Base-by-base conservation (phyloP, 2,113 vertebrate genomes). In the Podilymbus podiceps region DNA sequence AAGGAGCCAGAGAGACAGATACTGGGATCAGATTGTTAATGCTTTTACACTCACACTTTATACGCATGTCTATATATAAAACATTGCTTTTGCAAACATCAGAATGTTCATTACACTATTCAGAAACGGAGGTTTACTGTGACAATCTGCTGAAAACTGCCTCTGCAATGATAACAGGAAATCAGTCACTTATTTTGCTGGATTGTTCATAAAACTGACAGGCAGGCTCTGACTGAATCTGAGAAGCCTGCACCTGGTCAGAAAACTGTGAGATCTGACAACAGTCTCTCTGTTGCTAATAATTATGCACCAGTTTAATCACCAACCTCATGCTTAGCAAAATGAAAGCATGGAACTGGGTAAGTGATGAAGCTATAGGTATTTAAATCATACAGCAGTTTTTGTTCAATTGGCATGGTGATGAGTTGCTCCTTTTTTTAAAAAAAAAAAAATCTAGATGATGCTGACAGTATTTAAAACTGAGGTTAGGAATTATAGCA, bases 201-300 rank as follows among this genome's bases (percentile, higher is more conserved):
- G 96, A 98, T 98, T 98, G 98, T 97, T 98, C 94, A 53, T 87
- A 97, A 97, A 94, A 97, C 97, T 97, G 97, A 98, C 96, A 98
- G 97, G 85, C 96, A 95, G 94, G 96, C 97, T 97, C 93, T 68
- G 59, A 91, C 67, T 93, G 92, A 96, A 97, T 97, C 95, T 0
- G 9, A 97, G 97, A 97, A 97, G 95, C 94, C 97, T 98, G 98
- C 98, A 98, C 98, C 98, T 98, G 98, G 98, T 97, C 98, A 98
- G 98, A 98, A 98, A 97, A 98, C 97, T 96, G 89, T 88, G 86
- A 88, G 95, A 97, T 93, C 95, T 96, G 97, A 98, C 97, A 98
- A 97, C 96, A 90, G 96, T 80, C 95, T 96, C 88, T 97, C 97
- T 98, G 96, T 95, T 97, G 95, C 97, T 98, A 98, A 98, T 98